Base-by-base conservation (phyloP, 2,797 vertebrate species). In the Dermochelys coriacea region DNA sequence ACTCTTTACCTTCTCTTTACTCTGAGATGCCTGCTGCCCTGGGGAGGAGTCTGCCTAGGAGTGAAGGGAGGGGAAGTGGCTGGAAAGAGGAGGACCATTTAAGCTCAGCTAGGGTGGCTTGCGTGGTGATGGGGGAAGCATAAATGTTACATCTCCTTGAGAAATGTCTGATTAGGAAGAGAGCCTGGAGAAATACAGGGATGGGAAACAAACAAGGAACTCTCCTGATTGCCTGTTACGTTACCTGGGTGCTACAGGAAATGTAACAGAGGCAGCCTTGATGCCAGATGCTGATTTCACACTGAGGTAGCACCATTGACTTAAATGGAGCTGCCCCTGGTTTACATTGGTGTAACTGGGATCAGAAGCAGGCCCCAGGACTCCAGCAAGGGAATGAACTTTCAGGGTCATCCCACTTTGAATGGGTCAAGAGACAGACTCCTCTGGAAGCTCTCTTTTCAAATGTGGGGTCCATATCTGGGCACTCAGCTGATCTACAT, bases 141-240 rank as follows among this genome's bases (percentile, higher is more conserved):
- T 37, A 37, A 11, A 68, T 19, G 9, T 37, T 37, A 21, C 61
- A 19, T 34, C 18, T 34, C 61, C 34, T 3, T 27, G 54, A 57
- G 27, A 6, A 41, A 18, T 11, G 6, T 27, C 54, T 57, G 37
- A 11, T 55, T 2, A 29, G 15, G 54, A 45, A 37, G 37, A 10
- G 25, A 29, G 54, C 34, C 61, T 61, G 25, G n/a, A 55, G 79
- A 41, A 27, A 71, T 41, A 21, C 8, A 19, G 29, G 18, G 31
- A 34, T 51, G 49, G 31, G 49, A 12, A 49, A 50, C 47, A 49
- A 52, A 51, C 10, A 12, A 78, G 27, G 12, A 68, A 31, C 77
- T 55, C 21, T 50, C 2, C 45, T 45, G 0, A 18, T 31, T 75
- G 14, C 0, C 0, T 84, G 59, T 31, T 23, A 1, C 0, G 51